These are phyloP conservation scores for Sebastes dallii DNA, from an alignment of 2,797 vertebrate species.

Conservation along the genomic window DNA sequence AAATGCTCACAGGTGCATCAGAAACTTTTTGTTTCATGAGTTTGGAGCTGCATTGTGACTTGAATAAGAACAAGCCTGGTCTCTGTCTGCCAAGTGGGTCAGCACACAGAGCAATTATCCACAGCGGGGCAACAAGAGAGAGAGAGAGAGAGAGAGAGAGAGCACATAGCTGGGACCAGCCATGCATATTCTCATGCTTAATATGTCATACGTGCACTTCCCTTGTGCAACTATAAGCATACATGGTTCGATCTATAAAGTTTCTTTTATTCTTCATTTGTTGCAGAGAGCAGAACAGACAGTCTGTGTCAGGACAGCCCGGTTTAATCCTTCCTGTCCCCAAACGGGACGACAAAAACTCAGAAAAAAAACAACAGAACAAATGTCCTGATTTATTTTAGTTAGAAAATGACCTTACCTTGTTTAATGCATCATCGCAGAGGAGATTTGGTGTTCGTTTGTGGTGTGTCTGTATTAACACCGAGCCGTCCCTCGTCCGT, in stretches of 20 bases:
- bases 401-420: conserved; percentile 49
- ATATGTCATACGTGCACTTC: not conserved
- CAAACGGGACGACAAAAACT: conserved; percentile 28
- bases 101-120: conserved; percentile 58
- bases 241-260: not conserved
- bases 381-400: not conserved
- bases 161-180: conserved; percentile 37
- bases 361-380: not conserved
- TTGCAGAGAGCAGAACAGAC: not conserved
- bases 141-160: conserved; percentile 1
- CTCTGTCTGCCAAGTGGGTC: conserved; percentile 77
- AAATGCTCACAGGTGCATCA: conserved; percentile 24
- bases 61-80: conserved; percentile 71
- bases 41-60: conserved; percentile 60
- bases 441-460: not conserved
- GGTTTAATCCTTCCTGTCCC: conserved; percentile 37
- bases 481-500: not conserved
- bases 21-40: conserved; percentile 16
- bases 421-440: not conserved
- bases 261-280: not conserved
- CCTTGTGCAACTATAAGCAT: too few species aligned
- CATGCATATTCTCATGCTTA: not conserved
- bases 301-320: conserved; percentile 25
- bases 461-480: not conserved
- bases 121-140: conserved; percentile 43